These are phyloP conservation scores for Pseudomyrmex sp. DNA, from an alignment of 1,140 invertebrate genomes.

Conservation along the genomic window DNA sequence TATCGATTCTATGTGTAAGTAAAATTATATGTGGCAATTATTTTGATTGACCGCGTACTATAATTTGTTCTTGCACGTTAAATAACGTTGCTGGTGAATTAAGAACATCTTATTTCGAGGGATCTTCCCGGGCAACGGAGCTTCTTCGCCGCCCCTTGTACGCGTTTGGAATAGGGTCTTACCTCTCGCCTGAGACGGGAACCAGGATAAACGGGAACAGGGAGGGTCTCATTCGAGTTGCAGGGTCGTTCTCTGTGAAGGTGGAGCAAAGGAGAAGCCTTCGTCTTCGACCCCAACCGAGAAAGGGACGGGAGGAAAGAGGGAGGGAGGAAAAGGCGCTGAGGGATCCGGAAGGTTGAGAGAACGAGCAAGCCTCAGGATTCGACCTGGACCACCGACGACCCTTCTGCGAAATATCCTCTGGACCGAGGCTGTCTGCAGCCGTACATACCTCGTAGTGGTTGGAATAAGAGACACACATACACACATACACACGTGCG, in stretches of 20 bases:
- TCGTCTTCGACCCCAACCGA: slow-evolving; percentile 69
- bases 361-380: slow-evolving; percentile 78
- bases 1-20: neutral
- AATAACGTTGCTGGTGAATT: slow-evolving; percentile 37
- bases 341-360: slow-evolving; percentile 73
- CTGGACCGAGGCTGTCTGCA: slow-evolving; percentile 79
- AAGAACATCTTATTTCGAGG: slow-evolving; percentile 57
- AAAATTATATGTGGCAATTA: neutral
- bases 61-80: neutral
- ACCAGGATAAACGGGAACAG: slow-evolving; percentile 74
- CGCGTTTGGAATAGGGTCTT: slow-evolving; percentile 62
- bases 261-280: slow-evolving; percentile 79
- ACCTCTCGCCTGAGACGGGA: slow-evolving; percentile 64
- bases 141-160: slow-evolving; percentile 60
- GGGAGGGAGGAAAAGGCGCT: slow-evolving; percentile 57
- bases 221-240: slow-evolving; percentile 78
- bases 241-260: slow-evolving; percentile 75
- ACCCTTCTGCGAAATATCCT: slow-evolving; percentile 80
- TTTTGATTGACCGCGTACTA: neutral
- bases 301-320: slow-evolving; percentile 28
- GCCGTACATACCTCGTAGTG: slow-evolving; percentile 67
- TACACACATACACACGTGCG: slow-evolving; percentile 1
- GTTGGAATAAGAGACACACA: slow-evolving; percentile 57
- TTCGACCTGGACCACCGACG: slow-evolving; percentile 76
- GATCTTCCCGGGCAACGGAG: slow-evolving; percentile 28